phyloP scores from a whole-genome alignment of 2,888 invertebrate genomes.

The Corythucha ciliata region DNA sequence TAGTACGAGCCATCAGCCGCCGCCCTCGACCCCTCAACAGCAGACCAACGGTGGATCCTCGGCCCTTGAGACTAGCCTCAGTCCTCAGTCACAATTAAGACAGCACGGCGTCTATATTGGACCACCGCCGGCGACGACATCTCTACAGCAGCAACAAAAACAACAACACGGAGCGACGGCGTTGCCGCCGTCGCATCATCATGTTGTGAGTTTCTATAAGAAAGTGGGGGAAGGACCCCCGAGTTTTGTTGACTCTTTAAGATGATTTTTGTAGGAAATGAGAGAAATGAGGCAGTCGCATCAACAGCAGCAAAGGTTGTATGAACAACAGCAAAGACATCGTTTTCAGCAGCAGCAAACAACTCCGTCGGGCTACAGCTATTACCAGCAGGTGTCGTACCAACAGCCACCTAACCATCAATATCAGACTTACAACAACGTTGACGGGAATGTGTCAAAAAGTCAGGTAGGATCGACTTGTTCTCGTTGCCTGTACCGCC shows the following conservation, averaged over 20 bases:
- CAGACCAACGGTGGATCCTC: no score
- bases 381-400: slow-evolving; percentile 6
- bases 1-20: no score
- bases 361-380: slow-evolving; percentile 3
- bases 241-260: neutral
- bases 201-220: neutral
- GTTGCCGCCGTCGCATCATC: neutral
- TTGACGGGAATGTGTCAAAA: slow-evolving; percentile 15
- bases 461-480: slow-evolving; percentile 2
- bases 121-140: slow-evolving; percentile 19
- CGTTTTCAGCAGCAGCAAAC: slow-evolving; percentile 18
- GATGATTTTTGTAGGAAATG: slow-evolving; percentile 16
- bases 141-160: slow-evolving; percentile 23
- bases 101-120: slow-evolving; percentile 37
- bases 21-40: no score
- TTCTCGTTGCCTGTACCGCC: no score
- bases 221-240: neutral
- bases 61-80: slow-evolving; percentile 27
- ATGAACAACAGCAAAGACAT: slow-evolving; percentile 22
- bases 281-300: slow-evolving; percentile 18
- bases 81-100: slow-evolving; percentile 37
- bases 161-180: slow-evolving; percentile 8
- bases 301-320: slow-evolving; percentile 21
- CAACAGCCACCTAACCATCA: slow-evolving; percentile 15
- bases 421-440: slow-evolving; percentile 15